Evolutionary conservation across 1,140 invertebrate genomes (phyloP), one percentile per base, ranked within the genome.

Genomic region (Leptopilina clavipes): DNA sequence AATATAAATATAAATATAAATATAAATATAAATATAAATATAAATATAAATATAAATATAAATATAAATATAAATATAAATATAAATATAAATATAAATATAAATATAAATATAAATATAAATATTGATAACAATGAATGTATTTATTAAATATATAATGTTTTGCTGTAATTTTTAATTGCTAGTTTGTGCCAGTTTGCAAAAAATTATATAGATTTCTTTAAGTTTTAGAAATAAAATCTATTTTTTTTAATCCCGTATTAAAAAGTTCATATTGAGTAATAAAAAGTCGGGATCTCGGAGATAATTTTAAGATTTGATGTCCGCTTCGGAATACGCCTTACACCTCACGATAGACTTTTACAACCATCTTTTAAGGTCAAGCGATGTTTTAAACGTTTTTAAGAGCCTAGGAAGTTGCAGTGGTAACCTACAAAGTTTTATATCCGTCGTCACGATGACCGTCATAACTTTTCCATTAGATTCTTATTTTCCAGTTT

Each of bases 401-500:
- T 65, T 65, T 65, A 65, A 65, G 59, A 65, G 25, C 59, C 59
- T 31, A 3, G 25, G 22, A 31, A 65, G 25, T 65, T 65, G 22
- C n/a, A 65, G 74, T 48, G 25, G 45, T 71, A 76, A 45, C 52
- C 52, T 70, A 45, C 48, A 73, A 76, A 76, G 43, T 76, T 76
- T 73, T 72, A 73, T 54, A 19, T 31, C 43, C 22, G 22, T 54
- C 43, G 54, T 45, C 19, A 48, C 12, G 56, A 37, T 44, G 45
- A 14, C 18, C 59, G 70, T 70, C 31, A 76, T 73, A 72, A 76
- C 70, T 17, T 48, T 73, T 75, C 72, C 74, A 78, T 75, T 75
- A 70, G 71, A 65, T 71, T 56, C 44, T 25, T 59, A 17, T 65
- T 45, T 45, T 76, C 14, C 40, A 37, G 14, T 22, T 71, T 52